Evolutionary conservation across 1,140 invertebrate genomes (phyloP), one percentile per base, ranked within the genome.

Genomic region (Brachionus rotundiformis): DNA sequence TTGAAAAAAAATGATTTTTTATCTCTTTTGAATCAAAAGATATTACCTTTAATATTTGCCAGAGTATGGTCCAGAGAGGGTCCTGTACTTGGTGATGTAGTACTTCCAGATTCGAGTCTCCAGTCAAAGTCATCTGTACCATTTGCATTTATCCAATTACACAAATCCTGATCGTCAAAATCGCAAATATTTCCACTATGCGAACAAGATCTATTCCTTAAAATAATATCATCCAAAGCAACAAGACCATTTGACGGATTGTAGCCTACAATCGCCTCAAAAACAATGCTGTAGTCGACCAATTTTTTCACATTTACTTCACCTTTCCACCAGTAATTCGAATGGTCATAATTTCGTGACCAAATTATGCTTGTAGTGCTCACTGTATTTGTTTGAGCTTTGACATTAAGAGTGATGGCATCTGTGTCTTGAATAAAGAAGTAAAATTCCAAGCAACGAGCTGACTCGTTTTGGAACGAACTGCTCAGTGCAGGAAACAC

Each of bases 1-100:
- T 80, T n/a, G n/a, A n/a, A n/a, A n/a, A n/a, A n/a, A n/a, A n/a
- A n/a, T n/a, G n/a, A n/a, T n/a, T n/a, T n/a, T n/a, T n/a, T n/a
- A n/a, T n/a, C n/a, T n/a, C n/a, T n/a, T n/a, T n/a, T n/a, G n/a
- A n/a, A n/a, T n/a, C n/a, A n/a, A n/a, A n/a, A n/a, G n/a, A n/a
- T n/a, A n/a, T n/a, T 25, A 41, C 39, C 49, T 68, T 71, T 44
- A 16, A 10, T 27, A 8, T 27, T 75, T 16, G 16, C 7, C 59
- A 44, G 39, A 23, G 89, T 89, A 77, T 89, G 93, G 85, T 94
- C 93, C 84, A 89, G 90, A 6, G 90, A 90, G 0, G 87, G 87
- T 23, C 87, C 86, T 16, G 86, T 86, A 13, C 83, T 83, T 8
- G 39, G n/a, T 44, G 84, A 85, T 8, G 59, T 8, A 23, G 86